These are phyloP conservation scores for Drosophila varians DNA, from an alignment of 1,140 invertebrate species.

Conservation along the genomic window DNA sequence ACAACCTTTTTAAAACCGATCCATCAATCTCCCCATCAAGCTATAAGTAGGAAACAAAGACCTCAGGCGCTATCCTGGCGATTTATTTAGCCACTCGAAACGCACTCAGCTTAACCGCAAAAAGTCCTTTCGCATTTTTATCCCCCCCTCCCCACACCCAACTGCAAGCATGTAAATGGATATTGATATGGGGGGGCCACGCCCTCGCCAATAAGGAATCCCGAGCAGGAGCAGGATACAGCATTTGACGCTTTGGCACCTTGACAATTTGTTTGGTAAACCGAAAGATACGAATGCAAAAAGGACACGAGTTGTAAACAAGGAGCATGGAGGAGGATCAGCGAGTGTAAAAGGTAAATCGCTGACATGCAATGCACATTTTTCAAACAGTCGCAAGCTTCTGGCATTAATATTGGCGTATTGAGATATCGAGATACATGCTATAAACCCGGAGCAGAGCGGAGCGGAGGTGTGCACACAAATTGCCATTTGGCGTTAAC, in stretches of 20 bases:
- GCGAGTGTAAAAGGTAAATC: conserved; percentile 59
- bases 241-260: conserved; percentile 69
- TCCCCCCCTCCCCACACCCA: no score
- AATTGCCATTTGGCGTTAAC: conserved; percentile 75
- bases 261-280: conserved; percentile 68
- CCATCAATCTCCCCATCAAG: conserved; percentile 20
- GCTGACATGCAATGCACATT: conserved; percentile 72
- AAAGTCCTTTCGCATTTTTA: conserved; percentile 39
- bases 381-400: conserved; percentile 64
- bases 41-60: conserved; percentile 31
- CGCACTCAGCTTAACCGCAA: conserved; percentile 48
- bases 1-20: conserved; percentile 24
- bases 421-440: conserved; percentile 48
- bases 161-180: conserved; percentile 62
- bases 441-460: conserved; percentile 28
- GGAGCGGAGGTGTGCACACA: conserved; percentile 52
- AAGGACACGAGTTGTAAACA: conserved; percentile 12
- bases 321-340: conserved; percentile 5
- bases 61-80: conserved; percentile 11
- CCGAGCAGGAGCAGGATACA: conserved; percentile 38
- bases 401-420: conserved; percentile 60
- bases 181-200: conserved; percentile 60
- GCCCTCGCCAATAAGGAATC: conserved; percentile 25
- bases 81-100: conserved; percentile 49
- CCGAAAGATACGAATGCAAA: conserved; percentile 47